phyloP scores from a whole-genome alignment of 2,797 vertebrate genomes.

The Tauraco hartlaubi region DNA sequence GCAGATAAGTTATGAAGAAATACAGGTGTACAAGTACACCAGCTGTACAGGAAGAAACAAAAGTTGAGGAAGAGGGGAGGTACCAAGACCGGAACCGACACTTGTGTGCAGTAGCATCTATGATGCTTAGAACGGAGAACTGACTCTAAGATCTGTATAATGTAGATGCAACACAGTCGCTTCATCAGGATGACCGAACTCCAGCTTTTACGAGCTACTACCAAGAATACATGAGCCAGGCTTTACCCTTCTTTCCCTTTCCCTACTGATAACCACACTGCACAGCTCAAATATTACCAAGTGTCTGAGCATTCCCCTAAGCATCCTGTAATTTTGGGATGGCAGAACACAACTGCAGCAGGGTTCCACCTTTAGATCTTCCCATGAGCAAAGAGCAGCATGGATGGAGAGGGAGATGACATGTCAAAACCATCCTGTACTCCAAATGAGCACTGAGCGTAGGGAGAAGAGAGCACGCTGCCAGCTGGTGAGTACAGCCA shows the following conservation, averaged over 20 bases:
- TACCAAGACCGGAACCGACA: background rate
- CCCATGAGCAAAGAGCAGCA: background rate
- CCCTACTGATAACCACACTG: background rate
- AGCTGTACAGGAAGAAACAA: background rate
- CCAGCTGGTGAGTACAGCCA: background rate
- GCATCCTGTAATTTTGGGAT: background rate
- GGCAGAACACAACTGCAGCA: background rate
- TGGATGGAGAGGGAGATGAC: background rate
- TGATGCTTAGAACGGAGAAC: rapidly evolving
- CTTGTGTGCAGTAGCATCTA: background rate
- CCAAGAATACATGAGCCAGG: rapidly evolving
- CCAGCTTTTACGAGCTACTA: background rate
- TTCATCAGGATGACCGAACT: background rate
- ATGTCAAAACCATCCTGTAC: rapidly evolving
- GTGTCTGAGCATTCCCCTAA: background rate
- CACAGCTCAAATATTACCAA: background rate
- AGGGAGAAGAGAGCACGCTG: background rate
- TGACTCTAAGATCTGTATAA: background rate
- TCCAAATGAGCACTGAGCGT: rapidly evolving
- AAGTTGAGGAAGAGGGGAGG: background rate
- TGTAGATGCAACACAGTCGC: background rate
- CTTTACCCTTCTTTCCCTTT: background rate
- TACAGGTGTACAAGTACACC: background rate
- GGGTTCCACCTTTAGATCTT: background rate
- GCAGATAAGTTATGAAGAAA: slow-evolving; percentile 25